Evolutionary conservation across 2,797 vertebrate species (phyloP).

Genomic region (Sylvilagus floridanus): DNA sequence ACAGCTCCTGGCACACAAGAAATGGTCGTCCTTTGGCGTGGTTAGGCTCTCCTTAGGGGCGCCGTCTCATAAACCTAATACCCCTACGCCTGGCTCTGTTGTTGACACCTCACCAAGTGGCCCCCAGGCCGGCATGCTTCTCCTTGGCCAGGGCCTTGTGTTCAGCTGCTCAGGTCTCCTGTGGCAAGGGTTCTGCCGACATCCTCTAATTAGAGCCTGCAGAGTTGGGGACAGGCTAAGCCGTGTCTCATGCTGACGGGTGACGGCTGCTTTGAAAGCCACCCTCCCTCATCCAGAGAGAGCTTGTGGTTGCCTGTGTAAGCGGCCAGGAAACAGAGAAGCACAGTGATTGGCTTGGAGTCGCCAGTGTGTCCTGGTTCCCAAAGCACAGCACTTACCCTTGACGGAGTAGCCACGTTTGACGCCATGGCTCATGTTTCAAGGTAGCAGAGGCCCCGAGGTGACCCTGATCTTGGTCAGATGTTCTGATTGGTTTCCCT

Average conservation of each 20-base stretch:
- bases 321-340: neutral
- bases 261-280: constrained; percentile 83
- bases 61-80: neutral
- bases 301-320: constrained; percentile 16
- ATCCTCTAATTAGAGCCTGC: constrained; percentile 91
- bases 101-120: constrained; percentile 44
- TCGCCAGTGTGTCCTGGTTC: constrained; percentile 42
- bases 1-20: too few relatives aligned
- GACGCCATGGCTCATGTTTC: constrained; percentile 39
- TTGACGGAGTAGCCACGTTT: constrained; percentile 26
- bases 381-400: constrained; percentile 14
- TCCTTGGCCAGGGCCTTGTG: neutral
- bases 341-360: neutral
- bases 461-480: neutral
- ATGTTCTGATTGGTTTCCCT: constrained; percentile 21
- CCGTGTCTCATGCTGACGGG: constrained; percentile 86
- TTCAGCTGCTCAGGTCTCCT: constrained; percentile 71
- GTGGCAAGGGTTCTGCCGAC: constrained; percentile 73
- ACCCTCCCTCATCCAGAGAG: constrained; percentile 62
- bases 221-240: constrained; percentile 87
- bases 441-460: constrained; percentile 21
- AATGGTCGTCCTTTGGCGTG: neutral
- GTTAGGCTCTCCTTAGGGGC: neutral
- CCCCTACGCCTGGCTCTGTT: constrained; percentile 16
- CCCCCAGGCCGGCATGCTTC: constrained; percentile 50